phyloP scores from a whole-genome alignment of 2,888 invertebrate species.

The Antheraea assamensis region DNA sequence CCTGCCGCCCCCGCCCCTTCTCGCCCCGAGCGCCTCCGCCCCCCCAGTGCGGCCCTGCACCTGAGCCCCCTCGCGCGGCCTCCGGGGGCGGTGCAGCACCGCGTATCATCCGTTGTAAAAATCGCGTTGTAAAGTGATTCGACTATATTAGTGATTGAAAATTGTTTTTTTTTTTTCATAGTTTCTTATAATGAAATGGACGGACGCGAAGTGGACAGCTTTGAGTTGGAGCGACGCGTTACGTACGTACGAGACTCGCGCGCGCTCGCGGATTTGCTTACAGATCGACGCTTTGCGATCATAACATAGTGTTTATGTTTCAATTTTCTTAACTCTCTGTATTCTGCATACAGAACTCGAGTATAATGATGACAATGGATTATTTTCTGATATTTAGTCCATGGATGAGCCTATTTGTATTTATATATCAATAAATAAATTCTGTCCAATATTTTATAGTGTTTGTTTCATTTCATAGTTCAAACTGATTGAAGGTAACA shows the following conservation, averaged over 20 bases:
- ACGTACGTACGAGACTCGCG: not conserved
- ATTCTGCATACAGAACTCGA: not conserved
- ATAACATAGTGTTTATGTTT: slow-evolving; percentile 29
- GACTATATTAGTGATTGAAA: slow-evolving; percentile 9
- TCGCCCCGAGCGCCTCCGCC: not conserved
- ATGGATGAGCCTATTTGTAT: slow-evolving; percentile 13
- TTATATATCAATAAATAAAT: slow-evolving; percentile 16
- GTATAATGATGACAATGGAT: slow-evolving; percentile 7
- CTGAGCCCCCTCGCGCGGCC: not conserved
- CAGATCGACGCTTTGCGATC: slow-evolving; percentile 8
- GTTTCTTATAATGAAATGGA: not conserved
- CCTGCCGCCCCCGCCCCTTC: slow-evolving; percentile 7
- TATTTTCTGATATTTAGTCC: not conserved
- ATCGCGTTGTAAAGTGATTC: not conserved
- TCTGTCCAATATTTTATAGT: slow-evolving; percentile 13
- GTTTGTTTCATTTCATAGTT: not conserved
- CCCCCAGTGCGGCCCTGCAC: not conserved
- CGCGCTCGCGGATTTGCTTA: not conserved
- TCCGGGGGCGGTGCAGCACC: not conserved
- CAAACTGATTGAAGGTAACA: not conserved
- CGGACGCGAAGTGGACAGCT: slow-evolving; percentile 1
- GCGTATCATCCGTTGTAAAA: not conserved
- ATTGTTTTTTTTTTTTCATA: not conserved
- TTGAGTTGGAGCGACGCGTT: not conserved
- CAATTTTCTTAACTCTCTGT: slow-evolving; percentile 18